Percentiles rank a stretch among this genome's conserved stretches.
These are phyloP conservation scores for Drosophila orena DNA, from an alignment of 1,140 invertebrate species.

Conservation along the genomic window DNA sequence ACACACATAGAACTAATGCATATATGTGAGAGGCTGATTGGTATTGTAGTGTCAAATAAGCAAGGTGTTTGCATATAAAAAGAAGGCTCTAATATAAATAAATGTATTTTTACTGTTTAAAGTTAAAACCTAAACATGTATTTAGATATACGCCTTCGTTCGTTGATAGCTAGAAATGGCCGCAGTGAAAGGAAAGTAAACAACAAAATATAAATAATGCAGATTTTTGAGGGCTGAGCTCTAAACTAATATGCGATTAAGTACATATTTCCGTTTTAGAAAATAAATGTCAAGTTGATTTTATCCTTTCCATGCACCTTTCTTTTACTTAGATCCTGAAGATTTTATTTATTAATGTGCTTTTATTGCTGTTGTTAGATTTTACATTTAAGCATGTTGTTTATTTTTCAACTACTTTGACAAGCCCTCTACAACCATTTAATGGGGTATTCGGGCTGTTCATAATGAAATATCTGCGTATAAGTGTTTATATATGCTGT, in stretches of 20 bases:
- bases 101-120: slow-evolving; percentile 10
- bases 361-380: slow-evolving; percentile 13
- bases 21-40: slow-evolving; percentile 18
- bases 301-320: slow-evolving; percentile 12
- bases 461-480: slow-evolving; percentile 32
- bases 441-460: slow-evolving; percentile 49
- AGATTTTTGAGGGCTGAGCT: slow-evolving; percentile 3
- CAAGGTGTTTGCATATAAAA: slow-evolving; percentile 35
- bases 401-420: slow-evolving; percentile 38
- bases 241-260: slow-evolving; percentile 54
- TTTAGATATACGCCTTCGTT: slow-evolving; percentile 18
- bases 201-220: slow-evolving; percentile 17
- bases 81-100: slow-evolving; percentile 31
- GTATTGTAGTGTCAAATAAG: slow-evolving; percentile 33
- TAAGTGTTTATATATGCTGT: slow-evolving; percentile 25
- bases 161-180: slow-evolving; percentile 7
- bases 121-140: slow-evolving; percentile 13
- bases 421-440: slow-evolving; percentile 65
- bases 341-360: slow-evolving; percentile 7
- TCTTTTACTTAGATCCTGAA: slow-evolving; percentile 6
- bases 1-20: background rate
- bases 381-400: slow-evolving; percentile 19
- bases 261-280: slow-evolving; percentile 51
- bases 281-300: slow-evolving; percentile 28
- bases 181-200: slow-evolving; percentile 7